A percentile compares a stretch with the other conserved stretches of the same genome.
These are phyloP conservation scores for Pseudorasbora parva DNA, from an alignment of 2,113 vertebrate genomes.

Conservation along the genomic window DNA sequence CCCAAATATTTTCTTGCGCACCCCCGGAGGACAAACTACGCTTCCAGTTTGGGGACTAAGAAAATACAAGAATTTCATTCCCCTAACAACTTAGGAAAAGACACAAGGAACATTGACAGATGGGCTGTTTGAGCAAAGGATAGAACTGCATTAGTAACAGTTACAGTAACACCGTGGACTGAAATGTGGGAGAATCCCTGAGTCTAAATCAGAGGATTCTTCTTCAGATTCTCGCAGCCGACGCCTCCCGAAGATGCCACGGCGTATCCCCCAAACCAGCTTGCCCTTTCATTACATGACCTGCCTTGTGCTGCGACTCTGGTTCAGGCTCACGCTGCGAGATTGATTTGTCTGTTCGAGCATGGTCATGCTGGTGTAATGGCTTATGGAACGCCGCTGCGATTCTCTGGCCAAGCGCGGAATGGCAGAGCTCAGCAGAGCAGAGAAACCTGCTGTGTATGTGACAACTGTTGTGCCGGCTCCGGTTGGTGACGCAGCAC, in stretches of 20 bases:
- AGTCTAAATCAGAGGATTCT: conserved; percentile 50
- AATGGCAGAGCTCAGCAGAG: conserved; percentile 41
- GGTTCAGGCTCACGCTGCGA: conserved; percentile 30
- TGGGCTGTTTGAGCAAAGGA: conserved; percentile 15
- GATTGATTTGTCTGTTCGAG: conserved; percentile 45
- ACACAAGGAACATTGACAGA: background rate
- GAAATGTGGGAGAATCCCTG: conserved; percentile 58
- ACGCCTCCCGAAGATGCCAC: conserved; percentile 47
- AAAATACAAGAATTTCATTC: conserved; percentile 15
- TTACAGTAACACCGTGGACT: conserved; percentile 50
- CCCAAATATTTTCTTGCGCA: background rate
- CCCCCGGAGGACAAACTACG: background rate
- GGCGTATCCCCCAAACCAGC: conserved; percentile 5
- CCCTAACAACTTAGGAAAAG: background rate
- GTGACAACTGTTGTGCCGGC: conserved; percentile 53
- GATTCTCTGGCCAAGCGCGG: conserved; percentile 46
- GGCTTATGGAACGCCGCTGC: conserved; percentile 45
- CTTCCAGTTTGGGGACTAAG: background rate
- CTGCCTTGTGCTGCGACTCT: conserved; percentile 29
- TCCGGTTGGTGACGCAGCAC: conserved; percentile 59
- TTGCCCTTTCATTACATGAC: conserved; percentile 42
- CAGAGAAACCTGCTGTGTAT: conserved; percentile 51
- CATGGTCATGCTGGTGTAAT: conserved; percentile 47
- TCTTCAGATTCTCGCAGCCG: conserved; percentile 44
- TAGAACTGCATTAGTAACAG: conserved; percentile 55